phyloP scores from a whole-genome alignment of 1,140 invertebrate species.

The Procambarus virginalis region DNA sequence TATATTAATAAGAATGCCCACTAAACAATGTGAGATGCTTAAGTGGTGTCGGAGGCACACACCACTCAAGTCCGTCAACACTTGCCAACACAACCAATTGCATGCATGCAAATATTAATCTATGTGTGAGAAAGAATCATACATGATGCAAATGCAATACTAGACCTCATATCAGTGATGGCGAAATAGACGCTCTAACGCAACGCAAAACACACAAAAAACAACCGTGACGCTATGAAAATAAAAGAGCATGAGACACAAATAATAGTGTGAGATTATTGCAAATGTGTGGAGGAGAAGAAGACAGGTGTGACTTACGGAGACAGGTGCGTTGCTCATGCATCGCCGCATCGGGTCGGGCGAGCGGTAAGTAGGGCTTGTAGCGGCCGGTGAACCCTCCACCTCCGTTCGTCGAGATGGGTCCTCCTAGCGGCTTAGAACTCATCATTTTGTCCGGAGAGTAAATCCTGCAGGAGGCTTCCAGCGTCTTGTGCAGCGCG shows the following conservation, averaged over 20 bases:
- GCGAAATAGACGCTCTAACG: no score
- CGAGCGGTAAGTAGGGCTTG: slow-evolving; percentile 85
- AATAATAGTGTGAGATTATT: neutral
- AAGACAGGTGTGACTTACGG: slow-evolving; percentile 30
- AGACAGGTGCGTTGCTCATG: slow-evolving; percentile 86
- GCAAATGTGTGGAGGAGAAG: neutral
- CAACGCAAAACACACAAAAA: no score
- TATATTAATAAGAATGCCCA: neutral
- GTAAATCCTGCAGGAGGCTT: slow-evolving; percentile 78
- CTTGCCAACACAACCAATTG: no score
- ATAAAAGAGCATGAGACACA: no score
- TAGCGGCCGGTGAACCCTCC: slow-evolving; percentile 86
- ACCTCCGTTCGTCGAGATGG: slow-evolving; percentile 76
- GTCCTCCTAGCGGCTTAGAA: slow-evolving; percentile 79
- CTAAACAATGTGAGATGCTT: neutral
- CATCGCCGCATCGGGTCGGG: slow-evolving; percentile 83
- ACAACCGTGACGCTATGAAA: no score
- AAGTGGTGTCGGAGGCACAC: no score
- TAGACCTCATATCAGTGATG: no score
- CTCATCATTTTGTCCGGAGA: slow-evolving; percentile 84
- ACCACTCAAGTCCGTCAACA: no score
- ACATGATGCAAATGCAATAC: no score
- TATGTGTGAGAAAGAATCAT: no score
- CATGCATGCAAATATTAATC: no score
- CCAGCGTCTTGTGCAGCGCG: neutral